Conservation (phyloP, 2,888 invertebrate genomes). For the Coecobrya sp. region DNA sequence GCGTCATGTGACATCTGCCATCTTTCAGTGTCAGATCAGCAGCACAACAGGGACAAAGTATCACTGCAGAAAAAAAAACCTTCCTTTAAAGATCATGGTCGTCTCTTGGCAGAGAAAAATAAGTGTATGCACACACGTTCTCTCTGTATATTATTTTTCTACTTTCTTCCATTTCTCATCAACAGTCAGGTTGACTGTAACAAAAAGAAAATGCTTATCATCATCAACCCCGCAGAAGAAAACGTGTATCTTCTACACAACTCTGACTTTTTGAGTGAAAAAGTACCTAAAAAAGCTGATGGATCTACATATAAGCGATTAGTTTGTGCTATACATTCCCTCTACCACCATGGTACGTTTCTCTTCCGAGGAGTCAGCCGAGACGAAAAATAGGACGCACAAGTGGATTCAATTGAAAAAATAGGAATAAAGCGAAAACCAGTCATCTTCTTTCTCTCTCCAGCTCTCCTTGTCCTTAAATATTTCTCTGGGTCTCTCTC, state of each 20-base stretch:
- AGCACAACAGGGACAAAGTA: neutral
- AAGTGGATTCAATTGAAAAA: constrained; percentile 8
- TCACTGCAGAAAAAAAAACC: neutral
- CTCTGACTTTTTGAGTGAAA: neutral
- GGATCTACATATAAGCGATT: neutral
- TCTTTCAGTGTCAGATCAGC: neutral
- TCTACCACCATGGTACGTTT: neutral
- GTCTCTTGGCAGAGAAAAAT: neutral
- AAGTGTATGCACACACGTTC: neutral
- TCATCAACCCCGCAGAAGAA: neutral
- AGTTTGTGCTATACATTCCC: neutral
- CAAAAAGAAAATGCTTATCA: constrained; percentile 15
- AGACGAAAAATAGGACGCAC: neutral
- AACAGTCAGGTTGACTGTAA: neutral
- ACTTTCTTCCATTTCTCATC: constrained; percentile 20
- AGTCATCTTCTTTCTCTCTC: neutral
- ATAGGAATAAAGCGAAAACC: neutral
- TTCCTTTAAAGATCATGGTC: neutral
- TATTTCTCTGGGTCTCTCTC: neutral
- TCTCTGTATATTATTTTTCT: neutral
- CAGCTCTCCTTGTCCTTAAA: neutral
- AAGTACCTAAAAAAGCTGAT: neutral
- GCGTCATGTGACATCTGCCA: neutral
- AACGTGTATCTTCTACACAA: neutral
- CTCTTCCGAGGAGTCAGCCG: neutral